Evolutionary conservation across 2,113 vertebrate species (phyloP).

Genomic region (Eurystomus gularis): DNA sequence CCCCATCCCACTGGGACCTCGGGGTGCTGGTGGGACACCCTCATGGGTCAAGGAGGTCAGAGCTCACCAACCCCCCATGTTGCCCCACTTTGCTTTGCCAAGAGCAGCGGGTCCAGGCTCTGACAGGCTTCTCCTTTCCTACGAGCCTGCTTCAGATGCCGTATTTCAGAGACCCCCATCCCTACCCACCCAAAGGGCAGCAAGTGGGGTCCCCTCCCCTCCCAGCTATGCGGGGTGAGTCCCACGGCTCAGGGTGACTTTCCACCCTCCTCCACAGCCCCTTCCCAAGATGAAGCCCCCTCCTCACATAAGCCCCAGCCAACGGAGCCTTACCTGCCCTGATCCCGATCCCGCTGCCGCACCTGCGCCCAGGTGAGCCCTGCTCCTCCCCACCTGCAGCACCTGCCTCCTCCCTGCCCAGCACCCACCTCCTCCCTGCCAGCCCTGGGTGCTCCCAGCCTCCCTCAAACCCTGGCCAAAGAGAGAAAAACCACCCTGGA

Average conservation of each 20-base stretch:
- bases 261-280: neutral
- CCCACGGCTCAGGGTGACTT: accelerated
- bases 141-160: accelerated
- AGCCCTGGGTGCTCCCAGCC: neutral
- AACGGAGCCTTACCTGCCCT: neutral
- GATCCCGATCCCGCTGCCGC: neutral
- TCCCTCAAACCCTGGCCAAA: neutral
- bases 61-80: neutral
- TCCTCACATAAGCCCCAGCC: accelerated
- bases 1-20: accelerated
- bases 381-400: slow-evolving; percentile 25
- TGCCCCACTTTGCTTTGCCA: neutral
- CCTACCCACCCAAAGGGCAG: neutral
- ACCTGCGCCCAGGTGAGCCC: neutral
- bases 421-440: neutral
- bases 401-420: neutral
- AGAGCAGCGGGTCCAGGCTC: accelerated
- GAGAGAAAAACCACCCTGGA: too few species aligned
- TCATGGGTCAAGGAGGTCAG: accelerated
- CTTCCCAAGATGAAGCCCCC: neutral
- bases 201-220: too few species aligned
- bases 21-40: neutral
- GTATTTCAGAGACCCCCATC: neutral
- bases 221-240: neutral
- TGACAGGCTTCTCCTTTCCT: neutral